Conservation (phyloP, 2,888 invertebrate genomes). For the Eilema depressum region DNA sequence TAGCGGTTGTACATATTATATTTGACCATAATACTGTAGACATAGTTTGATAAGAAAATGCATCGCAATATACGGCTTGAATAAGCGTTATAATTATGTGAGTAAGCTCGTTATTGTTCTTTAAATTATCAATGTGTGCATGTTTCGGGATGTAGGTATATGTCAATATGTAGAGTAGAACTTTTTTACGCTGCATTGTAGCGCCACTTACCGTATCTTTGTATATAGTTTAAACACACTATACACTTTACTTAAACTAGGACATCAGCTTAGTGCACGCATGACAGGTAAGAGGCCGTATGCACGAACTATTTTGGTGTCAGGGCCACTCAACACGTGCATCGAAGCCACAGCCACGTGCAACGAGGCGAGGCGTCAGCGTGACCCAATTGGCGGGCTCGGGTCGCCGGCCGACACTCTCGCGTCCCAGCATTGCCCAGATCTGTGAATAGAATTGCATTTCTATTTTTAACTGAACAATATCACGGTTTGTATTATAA, state of each 20-base stretch:
- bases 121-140: too few relatives aligned
- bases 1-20: not conserved
- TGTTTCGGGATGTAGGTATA: too few relatives aligned
- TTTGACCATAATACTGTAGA: too few relatives aligned
- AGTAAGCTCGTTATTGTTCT: too few relatives aligned
- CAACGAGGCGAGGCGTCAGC: conserved; percentile 29
- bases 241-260: not conserved
- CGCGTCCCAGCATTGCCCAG: conserved; percentile 21
- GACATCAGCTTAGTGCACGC: not conserved
- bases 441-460: conserved; percentile 14
- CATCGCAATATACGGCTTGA: too few relatives aligned
- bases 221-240: too few relatives aligned
- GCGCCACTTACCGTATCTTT: too few relatives aligned
- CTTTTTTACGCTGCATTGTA: too few relatives aligned
- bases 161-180: too few relatives aligned
- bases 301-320: conserved; percentile 48
- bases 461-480: not conserved
- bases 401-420: conserved; percentile 47
- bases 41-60: too few relatives aligned
- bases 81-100: too few relatives aligned
- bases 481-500: not conserved
- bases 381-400: conserved; percentile 34
- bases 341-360: conserved; percentile 50
- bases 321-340: conserved; percentile 54
- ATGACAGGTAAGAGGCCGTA: conserved; percentile 20